Conservation (phyloP, 2,113 vertebrate species). For the Bubalus kerabau region DNA sequence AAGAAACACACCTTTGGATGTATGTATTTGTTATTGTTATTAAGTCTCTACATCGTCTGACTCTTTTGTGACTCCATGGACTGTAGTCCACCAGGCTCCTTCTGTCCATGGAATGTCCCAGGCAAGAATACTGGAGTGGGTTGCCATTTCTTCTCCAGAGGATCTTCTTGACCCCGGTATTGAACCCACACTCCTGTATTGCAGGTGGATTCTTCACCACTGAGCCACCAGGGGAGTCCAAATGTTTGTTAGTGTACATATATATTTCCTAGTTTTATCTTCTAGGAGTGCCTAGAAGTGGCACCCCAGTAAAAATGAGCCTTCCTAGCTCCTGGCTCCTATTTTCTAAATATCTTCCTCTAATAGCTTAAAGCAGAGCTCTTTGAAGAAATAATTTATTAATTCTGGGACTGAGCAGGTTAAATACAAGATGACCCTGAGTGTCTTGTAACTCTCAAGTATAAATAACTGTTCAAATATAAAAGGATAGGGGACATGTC, state of each 20-base stretch:
- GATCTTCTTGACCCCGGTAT: neutral
- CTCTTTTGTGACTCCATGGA: neutral
- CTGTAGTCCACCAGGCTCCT: neutral
- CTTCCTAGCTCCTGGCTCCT: neutral
- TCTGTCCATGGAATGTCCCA: neutral
- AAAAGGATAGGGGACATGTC: neutral
- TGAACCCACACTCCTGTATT: neutral
- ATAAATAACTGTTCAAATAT: neutral
- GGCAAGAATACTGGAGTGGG: neutral
- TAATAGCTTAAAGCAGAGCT: neutral
- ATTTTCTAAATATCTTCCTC: neutral
- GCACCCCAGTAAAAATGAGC: neutral
- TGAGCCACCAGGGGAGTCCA: neutral
- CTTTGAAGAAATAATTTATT: neutral
- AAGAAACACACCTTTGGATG: neutral
- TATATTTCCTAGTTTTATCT: neutral
- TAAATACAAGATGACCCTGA: neutral
- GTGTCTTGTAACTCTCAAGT: neutral
- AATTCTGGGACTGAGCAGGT: neutral
- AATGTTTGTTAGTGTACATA: rapidly evolving
- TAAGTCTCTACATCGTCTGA: neutral
- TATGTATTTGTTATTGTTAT: neutral
- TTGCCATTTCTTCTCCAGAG: neutral
- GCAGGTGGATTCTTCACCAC: neutral
- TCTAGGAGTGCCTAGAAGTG: neutral